Conservation (phyloP, 2,113 vertebrate genomes). For the Ivindomyrus marchei region DNA sequence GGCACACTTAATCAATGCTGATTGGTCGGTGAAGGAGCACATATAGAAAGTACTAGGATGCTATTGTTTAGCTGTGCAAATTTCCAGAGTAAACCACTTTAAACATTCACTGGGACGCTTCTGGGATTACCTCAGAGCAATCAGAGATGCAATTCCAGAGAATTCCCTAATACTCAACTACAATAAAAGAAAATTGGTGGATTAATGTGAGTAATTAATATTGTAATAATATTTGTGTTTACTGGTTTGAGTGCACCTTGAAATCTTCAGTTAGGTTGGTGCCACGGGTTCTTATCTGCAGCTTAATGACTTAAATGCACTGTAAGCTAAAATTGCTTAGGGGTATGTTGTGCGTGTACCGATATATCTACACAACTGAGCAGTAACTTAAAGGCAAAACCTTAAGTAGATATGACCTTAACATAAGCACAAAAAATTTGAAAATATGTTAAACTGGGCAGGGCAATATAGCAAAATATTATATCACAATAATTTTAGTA, state of each 20-base stretch:
- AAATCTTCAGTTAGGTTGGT: background rate
- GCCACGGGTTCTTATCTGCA: background rate
- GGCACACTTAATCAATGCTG: background rate
- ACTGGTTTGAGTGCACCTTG: background rate
- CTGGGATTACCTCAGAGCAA: background rate
- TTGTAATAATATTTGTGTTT: constrained; percentile 5
- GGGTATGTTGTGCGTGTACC: background rate
- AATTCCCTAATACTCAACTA: constrained; percentile 9
- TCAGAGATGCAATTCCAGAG: background rate
- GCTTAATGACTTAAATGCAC: background rate
- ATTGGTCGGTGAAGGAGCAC: background rate
- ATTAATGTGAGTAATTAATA: constrained; percentile 12
- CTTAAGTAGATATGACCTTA: background rate
- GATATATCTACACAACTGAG: background rate
- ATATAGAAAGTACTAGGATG: background rate
- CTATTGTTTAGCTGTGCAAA: background rate
- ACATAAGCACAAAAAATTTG: background rate
- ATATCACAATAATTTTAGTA: background rate
- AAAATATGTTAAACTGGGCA: background rate
- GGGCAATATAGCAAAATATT: background rate
- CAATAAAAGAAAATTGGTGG: background rate
- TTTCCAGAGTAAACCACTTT: background rate
- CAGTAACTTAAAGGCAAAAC: background rate
- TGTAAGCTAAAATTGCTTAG: background rate
- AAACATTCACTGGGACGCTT: background rate